These are phyloP conservation scores for Toxotes jaculatrix DNA, from an alignment of 2,113 vertebrate genomes.

Conservation along the genomic window DNA sequence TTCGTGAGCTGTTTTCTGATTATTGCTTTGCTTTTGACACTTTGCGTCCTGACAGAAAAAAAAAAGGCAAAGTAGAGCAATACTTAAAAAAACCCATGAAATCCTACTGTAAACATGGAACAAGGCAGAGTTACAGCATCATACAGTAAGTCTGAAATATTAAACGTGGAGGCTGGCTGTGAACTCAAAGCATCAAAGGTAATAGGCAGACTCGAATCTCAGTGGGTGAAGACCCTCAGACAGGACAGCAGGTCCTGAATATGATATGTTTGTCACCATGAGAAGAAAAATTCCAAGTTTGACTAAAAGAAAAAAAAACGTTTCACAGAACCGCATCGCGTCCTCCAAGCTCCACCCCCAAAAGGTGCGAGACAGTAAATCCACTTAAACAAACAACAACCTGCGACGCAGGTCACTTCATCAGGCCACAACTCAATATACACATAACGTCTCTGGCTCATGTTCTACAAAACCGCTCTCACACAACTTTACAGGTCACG, in stretches of 20 bases:
- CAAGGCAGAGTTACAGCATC: constrained; percentile 60
- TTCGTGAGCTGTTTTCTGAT: constrained; percentile 1
- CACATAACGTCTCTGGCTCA: constrained; percentile 8
- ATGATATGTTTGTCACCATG: constrained; percentile 1
- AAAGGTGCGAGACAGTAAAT: constrained; percentile 44
- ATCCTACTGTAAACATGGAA: constrained; percentile 52
- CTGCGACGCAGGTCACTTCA: constrained; percentile 41
- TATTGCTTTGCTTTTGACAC: constrained; percentile 60
- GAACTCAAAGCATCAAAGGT: constrained; percentile 43
- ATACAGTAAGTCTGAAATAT: not conserved
- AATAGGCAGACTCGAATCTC: not conserved
- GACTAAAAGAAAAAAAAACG: constrained; percentile 4
- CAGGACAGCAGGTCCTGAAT: not conserved
- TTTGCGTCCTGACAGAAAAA: constrained; percentile 24
- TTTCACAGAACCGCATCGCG: constrained; percentile 10
- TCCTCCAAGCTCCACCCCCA: constrained; percentile 8
- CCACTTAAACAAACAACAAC: constrained; percentile 31
- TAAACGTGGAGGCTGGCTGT: constrained; percentile 37
- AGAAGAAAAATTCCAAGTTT: no score
- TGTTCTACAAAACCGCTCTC: constrained; percentile 27
- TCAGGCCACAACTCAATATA: constrained; percentile 56
- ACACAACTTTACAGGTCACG: constrained; percentile 43
- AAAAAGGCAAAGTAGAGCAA: constrained; percentile 15
- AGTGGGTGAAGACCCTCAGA: not conserved
- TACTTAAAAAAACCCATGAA: not conserved